Base-by-base conservation (phyloP, 2,888 invertebrate species). In the Lepidochitona cinerea region DNA sequence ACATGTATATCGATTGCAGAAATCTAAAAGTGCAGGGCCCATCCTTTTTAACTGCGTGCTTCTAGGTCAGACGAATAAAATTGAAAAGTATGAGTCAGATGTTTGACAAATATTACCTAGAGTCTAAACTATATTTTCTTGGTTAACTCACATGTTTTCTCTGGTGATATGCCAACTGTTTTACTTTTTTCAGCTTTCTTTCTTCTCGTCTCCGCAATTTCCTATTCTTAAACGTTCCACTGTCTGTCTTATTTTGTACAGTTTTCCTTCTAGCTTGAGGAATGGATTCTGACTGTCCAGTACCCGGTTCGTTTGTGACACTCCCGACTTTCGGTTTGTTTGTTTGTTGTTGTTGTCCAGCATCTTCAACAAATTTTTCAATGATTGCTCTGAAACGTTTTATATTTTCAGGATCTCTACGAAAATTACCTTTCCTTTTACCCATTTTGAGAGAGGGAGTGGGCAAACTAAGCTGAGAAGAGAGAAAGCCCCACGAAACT, bases 131-230 rank as follows among this genome's bases (percentile, higher is more conserved):
- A 23, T 49, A 54, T 66, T 29, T 49, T 14, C 41, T 53, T 37
- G 6, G 0, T 66, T 9, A 26, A 72, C 82, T 81, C 74, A 87
- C 86, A 41, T 79, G 79, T 72, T 87, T 83, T 64, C 83, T 76
- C 41, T 84, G 89, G 82, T 91, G 91, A 86, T 92, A 93, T 64
- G 92, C 91, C 78, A 92, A 90, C 75, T 91, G 91, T 81, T 90
- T 90, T 85, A 92, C 90, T 85, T 95, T 96, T 85, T 96, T 96
- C 72, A 93, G 92, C 73, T 93, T 92, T 18, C 94, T 91, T 80
- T 94, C 93, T 75, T 94, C 93, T 89, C 95, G 95, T 0, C 95
- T 93, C n/a, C 93, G 87, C 79, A 94, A 93, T 91, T 95, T 96
- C 49, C 49, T 49, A 23, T 49, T 32, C 96, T 74, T 53, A 76